phyloP scores from a whole-genome alignment of 2,888 invertebrate species.

The Thereva nobilitata region DNA sequence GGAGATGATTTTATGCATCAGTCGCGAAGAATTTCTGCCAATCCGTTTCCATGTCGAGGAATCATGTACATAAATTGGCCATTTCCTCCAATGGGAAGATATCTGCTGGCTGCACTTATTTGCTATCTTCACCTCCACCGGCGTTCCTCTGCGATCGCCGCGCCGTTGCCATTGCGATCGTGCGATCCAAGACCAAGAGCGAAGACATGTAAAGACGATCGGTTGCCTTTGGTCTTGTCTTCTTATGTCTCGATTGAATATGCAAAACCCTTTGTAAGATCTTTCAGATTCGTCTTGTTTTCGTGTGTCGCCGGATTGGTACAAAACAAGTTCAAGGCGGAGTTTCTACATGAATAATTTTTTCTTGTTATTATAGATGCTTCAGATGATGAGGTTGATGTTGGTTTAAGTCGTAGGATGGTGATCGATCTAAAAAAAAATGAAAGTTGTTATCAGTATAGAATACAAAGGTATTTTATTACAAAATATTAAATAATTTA shows the following conservation, averaged over 20 bases:
- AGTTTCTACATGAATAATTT: slow-evolving; percentile 22
- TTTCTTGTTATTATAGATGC: slow-evolving; percentile 11
- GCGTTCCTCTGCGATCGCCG: slow-evolving; percentile 9
- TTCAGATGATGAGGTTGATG: not conserved
- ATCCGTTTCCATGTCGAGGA: slow-evolving; percentile 10
- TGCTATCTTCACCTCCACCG: not conserved
- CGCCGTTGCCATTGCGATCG: not conserved
- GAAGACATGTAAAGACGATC: slow-evolving; percentile 3
- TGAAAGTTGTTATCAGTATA: too few species aligned
- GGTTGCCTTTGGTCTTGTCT: slow-evolving; percentile 13
- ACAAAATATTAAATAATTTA: too few species aligned
- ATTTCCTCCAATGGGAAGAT: too few species aligned
- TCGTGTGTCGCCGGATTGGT: slow-evolving; percentile 35
- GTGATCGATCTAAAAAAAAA: too few species aligned
- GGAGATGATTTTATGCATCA: slow-evolving; percentile 11
- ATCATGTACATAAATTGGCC: too few species aligned
- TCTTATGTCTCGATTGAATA: slow-evolving; percentile 23
- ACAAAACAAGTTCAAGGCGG: slow-evolving; percentile 41
- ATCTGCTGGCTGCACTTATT: slow-evolving; percentile 7
- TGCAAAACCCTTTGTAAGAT: slow-evolving; percentile 32
- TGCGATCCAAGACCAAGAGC: not conserved
- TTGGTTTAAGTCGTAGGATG: too few species aligned
- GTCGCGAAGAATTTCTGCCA: slow-evolving; percentile 25
- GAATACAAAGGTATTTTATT: too few species aligned
- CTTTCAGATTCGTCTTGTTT: slow-evolving; percentile 17